Base-by-base conservation (phyloP, 2,797 vertebrate genomes). In the Alouatta caraya region DNA sequence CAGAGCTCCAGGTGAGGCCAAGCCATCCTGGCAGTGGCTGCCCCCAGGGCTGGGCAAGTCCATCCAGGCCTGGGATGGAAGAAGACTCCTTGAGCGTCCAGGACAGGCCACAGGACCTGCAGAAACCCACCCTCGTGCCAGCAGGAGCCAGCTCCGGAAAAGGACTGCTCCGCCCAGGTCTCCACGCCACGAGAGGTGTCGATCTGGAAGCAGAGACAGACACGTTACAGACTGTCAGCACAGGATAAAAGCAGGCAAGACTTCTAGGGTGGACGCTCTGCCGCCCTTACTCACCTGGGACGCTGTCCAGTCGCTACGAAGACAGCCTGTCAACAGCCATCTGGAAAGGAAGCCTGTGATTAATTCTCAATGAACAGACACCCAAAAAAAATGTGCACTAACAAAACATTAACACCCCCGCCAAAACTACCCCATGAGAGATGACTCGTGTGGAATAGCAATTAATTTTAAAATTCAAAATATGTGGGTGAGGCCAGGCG, bases 71-170 rank as follows among this genome's bases (percentile, higher is more conserved):
- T 15, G 98, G 99, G 88, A 22, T 99, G 99, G 98, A 99, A 98
- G 79, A 99, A 99, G 50, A 97, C 73, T 99, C 99, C 98, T 98
- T 97, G 97, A 99, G 99, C 98, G 98, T 98, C 99, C 99, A 94
- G 98, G 98, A 98, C 98, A 93, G 98, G 98, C 98, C 97, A 99
- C 99, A 97, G 99, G 98, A 99, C 98, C 99, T 98, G 98, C 99
- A 99, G 99, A 99, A 98, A 95, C 59, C 98, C 99, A 98, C 99
- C 99, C 96, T 98, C 97, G 99, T 98, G 91, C 98, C 88, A 98
- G 97, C 97, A 95, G 93, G 98, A 98, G 95, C 98, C 95, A 2
- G 96, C 10, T 97, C 98, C 98, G 97, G 98, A 95, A 96, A 93
- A 98, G 98, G 98, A 98, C 94, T 33, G 21, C 97, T 48, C 44